Percentiles rank a stretch among this genome's conserved stretches.
Conservation (phyloP, 2,888 invertebrate species). For the Pomacea canaliculata region DNA sequence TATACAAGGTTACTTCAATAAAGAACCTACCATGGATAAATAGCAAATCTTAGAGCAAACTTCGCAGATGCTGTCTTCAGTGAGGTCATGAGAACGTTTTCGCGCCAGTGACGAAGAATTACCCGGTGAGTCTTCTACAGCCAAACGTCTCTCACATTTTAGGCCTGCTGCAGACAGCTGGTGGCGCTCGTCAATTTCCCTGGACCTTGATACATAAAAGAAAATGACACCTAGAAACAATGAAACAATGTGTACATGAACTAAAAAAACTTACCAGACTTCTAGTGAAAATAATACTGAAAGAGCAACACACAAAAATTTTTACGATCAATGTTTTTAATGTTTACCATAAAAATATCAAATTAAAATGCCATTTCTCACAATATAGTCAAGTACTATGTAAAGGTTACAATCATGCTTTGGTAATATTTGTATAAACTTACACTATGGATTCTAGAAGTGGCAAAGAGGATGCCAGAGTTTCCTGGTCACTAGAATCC, state of each 20-base stretch:
- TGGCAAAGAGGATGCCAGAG: conserved; percentile 78
- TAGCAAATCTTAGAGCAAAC: conserved; percentile 85
- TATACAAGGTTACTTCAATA: background rate
- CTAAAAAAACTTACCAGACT: no score
- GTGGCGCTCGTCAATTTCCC: conserved; percentile 78
- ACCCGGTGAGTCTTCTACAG: conserved; percentile 67
- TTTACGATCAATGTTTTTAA: no score
- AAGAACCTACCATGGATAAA: conserved; percentile 81
- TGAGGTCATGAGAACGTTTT: conserved; percentile 66
- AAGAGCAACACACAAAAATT: no score
- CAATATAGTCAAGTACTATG: no score
- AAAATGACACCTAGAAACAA: no score
- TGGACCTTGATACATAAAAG: conserved; percentile 66
- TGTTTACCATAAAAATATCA: no score
- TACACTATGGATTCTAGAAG: conserved; percentile 74
- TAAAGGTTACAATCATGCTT: no score
- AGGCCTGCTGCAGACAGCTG: conserved; percentile 77
- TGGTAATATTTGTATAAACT: conserved; percentile 30
- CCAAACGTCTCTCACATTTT: conserved; percentile 76
- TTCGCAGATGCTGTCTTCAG: conserved; percentile 85
- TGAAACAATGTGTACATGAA: no score
- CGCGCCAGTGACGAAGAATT: conserved; percentile 70
- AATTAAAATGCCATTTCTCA: no score
- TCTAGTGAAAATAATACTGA: no score
- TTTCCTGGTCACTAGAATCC: conserved; percentile 76